Conservation (phyloP, 1,140 invertebrate genomes). For the Amphibalanus amphitrite region DNA sequence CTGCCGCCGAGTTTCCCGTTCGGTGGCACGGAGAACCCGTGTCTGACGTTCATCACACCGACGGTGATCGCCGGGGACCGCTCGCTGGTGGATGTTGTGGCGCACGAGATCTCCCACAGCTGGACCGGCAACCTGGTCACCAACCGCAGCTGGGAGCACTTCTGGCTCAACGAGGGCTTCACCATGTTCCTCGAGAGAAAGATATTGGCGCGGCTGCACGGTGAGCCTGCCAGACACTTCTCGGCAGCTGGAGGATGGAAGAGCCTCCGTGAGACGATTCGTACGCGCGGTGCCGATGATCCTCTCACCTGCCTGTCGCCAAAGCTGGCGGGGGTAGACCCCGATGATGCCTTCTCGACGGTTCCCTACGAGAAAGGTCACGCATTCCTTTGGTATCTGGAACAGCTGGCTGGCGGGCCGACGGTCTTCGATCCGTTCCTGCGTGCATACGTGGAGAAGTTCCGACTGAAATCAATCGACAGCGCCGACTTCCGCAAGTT, state of each 20-base stretch:
- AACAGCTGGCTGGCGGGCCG: conserved; percentile 64
- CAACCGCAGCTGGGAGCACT: conserved; percentile 81
- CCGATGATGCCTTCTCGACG: conserved; percentile 72
- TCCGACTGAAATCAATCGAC: conserved; percentile 62
- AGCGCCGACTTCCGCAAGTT: conserved; percentile 62
- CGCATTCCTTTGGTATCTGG: conserved; percentile 70
- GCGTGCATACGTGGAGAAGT: conserved; percentile 59
- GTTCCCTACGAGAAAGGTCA: conserved; percentile 89
- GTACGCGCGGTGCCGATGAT: conserved; percentile 29
- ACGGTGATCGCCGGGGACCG: conserved; percentile 77
- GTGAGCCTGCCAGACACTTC: conserved; percentile 44
- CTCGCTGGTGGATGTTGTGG: conserved; percentile 69
- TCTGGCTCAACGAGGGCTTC: conserved; percentile 95
- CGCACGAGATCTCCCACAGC: conserved; percentile 88
- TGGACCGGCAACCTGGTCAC: conserved; percentile 95
- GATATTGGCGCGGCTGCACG: conserved; percentile 39
- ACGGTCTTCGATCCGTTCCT: conserved; percentile 70
- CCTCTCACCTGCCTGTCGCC: neutral
- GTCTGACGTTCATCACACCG: conserved; percentile 85
- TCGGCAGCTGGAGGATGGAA: conserved; percentile 54
- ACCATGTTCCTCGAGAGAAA: conserved; percentile 84
- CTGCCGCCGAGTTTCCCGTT: conserved; percentile 86
- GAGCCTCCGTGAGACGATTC: conserved; percentile 40
- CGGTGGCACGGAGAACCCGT: conserved; percentile 96
- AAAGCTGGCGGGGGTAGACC: conserved; percentile 44